A percentile compares a stretch with the other conserved stretches of the same genome.
phyloP scores from a whole-genome alignment of 2,888 invertebrate genomes.

The Tyria jacobaeae region DNA sequence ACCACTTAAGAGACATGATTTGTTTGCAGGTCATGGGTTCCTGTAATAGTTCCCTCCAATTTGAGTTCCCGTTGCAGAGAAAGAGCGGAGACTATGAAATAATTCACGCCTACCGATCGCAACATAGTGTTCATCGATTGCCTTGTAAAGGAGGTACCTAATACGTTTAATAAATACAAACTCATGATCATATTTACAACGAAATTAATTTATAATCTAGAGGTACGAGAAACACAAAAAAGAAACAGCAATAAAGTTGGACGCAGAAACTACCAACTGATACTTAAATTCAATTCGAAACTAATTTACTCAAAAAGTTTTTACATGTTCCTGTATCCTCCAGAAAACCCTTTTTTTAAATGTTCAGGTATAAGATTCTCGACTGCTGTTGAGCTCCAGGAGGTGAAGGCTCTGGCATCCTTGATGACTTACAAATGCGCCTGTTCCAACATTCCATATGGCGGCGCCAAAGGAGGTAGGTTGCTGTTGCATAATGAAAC shows the following conservation, averaged over 20 bases:
- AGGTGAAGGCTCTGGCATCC: conserved; percentile 93
- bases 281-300: too few relatives aligned
- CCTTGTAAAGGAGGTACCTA: conserved; percentile 89
- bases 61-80: conserved; percentile 90
- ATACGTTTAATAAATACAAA: not conserved
- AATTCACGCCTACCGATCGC: conserved; percentile 90
- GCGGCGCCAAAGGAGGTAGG: conserved; percentile 89
- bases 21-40: conserved; percentile 86
- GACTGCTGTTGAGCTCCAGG: conserved; percentile 89
- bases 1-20: not conserved
- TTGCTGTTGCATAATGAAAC: not conserved
- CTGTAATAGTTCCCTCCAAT: conserved; percentile 88
- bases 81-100: conserved; percentile 91
- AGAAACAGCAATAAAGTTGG: too few relatives aligned
- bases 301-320: too few relatives aligned
- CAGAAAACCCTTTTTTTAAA: too few relatives aligned
- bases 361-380: conserved; percentile 89
- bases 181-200: too few relatives aligned
- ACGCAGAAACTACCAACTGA: too few relatives aligned
- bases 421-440: conserved; percentile 95
- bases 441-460: conserved; percentile 92
- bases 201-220: too few relatives aligned
- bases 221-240: too few relatives aligned
- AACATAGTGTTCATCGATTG: conserved; percentile 91
- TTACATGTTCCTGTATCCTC: too few relatives aligned